Evolutionary conservation across 1,140 invertebrate species (phyloP).

Genomic region (Scaptomyza pallida): DNA sequence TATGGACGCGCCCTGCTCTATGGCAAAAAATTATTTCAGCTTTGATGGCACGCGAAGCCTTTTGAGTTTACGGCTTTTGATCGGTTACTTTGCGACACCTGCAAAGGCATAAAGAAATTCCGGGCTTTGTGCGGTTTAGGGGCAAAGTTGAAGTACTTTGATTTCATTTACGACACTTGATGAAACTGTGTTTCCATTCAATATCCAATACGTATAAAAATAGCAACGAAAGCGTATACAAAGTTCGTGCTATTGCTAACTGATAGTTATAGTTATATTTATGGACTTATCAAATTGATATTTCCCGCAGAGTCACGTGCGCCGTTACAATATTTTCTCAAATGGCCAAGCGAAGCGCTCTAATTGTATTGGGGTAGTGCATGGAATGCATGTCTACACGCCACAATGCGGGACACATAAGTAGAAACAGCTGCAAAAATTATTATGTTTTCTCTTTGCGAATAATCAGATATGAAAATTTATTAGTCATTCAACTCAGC

Average conservation of each 20-base stretch:
- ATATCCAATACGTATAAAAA: neutral
- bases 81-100: conserved; percentile 66
- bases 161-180: conserved; percentile 69
- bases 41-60: conserved; percentile 60
- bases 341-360: conserved; percentile 20
- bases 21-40: conserved; percentile 32
- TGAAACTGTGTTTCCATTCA: conserved; percentile 37
- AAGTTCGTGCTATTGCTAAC: conserved; percentile 46
- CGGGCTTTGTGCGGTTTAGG: conserved; percentile 40
- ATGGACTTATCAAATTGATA: conserved; percentile 68
- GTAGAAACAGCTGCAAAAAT: conserved; percentile 5
- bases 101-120: conserved; percentile 26
- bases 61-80: conserved; percentile 67
- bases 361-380: conserved; percentile 45
- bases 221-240: conserved; percentile 57
- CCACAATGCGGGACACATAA: neutral
- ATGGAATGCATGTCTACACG: conserved; percentile 24
- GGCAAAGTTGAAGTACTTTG: conserved; percentile 74
- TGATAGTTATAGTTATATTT: conserved; percentile 28
- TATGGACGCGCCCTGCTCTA: conserved; percentile 38
- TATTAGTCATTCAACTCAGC: too few species aligned
- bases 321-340: conserved; percentile 10
- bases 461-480: too few species aligned
- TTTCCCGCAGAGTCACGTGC: conserved; percentile 33
- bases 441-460: neutral